Evolutionary conservation across 2,113 vertebrate genomes (phyloP), one percentile per base, ranked within the genome.

Genomic region (Petroica traversi): DNA sequence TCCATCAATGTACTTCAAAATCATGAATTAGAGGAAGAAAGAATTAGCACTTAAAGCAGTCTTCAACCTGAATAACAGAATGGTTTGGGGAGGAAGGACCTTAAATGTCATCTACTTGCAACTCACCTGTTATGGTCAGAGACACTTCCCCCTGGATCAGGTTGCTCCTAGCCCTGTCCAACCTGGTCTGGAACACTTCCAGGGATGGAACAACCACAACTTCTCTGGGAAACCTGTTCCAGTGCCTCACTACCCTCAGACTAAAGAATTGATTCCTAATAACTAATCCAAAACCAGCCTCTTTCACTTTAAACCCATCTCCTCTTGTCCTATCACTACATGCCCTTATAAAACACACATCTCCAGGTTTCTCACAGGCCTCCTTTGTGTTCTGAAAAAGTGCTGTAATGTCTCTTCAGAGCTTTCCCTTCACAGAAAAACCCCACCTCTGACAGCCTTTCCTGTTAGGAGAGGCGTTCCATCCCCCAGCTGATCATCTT

Each of bases 371-470:
- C 40, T 10, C 57, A 4, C 3, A 72, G 33, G 28, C 3, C 8
- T 16, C 14, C 38, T 71, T 49, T 45, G 28, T 2, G 4, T 23
- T 54, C 12, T 61, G 41, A 24, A 24, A 75, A 75, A 12, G 9
- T 17, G 2, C 2, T 43, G 33, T 19, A 45, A 45, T 10, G 9
- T 67, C 2, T 71, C 5, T 8, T 5, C 0, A 1, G 5, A 75
- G 10, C 23, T 8, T 69, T 46, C 40, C 45, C 9, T 49, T 54
- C 22, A 14, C 25, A 5, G 33, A 68, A 55, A 15, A 76, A 31
- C 0, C 0, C 4, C 7, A 69, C 17, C 34, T n/a, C 14, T 40
- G 8, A 38, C 54, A 73, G 34, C 5, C 11, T 54, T 17, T 73
- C 43, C 26, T 43, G 3, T 19, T 5, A 52, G 19, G 2, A 58